A percentile compares a stretch with the other conserved stretches of the same genome.
These are phyloP conservation scores for Clangula hyemalis DNA, from an alignment of 2,797 vertebrate species.

Conservation along the genomic window DNA sequence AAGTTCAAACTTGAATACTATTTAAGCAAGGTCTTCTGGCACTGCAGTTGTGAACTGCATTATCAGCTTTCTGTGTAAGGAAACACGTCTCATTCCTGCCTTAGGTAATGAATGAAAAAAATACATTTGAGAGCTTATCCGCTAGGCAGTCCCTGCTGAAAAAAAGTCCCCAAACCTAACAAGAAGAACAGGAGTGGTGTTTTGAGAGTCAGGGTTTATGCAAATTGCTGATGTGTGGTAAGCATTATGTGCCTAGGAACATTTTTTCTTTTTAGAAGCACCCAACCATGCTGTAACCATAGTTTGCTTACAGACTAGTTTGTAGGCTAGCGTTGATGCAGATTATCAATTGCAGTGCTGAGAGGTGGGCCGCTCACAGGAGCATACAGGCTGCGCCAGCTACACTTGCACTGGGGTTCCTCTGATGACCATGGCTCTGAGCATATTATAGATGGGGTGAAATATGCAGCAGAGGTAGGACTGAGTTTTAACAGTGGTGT, in stretches of 20 bases:
- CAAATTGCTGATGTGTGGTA: background rate
- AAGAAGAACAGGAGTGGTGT: slow-evolving; percentile 17
- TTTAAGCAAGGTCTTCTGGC: slow-evolving; percentile 58
- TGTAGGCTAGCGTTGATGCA: background rate
- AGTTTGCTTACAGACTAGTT: background rate
- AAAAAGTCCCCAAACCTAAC: background rate
- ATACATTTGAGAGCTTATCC: slow-evolving; percentile 23
- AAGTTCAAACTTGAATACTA: slow-evolving; percentile 56
- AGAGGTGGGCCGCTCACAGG: slow-evolving; percentile 86
- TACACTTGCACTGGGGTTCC: slow-evolving; percentile 95
- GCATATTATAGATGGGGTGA: slow-evolving; percentile 88
- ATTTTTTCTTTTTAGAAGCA: background rate
- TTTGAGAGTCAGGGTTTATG: slow-evolving; percentile 14
- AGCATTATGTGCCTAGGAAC: background rate
- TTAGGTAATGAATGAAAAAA: slow-evolving; percentile 66
- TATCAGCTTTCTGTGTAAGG: slow-evolving; percentile 63
- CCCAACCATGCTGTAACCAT: background rate
- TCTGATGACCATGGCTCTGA: slow-evolving; percentile 89
- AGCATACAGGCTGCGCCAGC: slow-evolving; percentile 91
- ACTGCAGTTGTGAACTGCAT: slow-evolving; percentile 44
- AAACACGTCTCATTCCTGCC: slow-evolving; percentile 44
- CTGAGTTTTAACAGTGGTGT: background rate
- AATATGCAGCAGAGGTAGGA: slow-evolving; percentile 90
- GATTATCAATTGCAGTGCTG: slow-evolving; percentile 82
- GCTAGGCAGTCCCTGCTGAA: background rate